Evolutionary conservation across 2,888 invertebrate genomes (phyloP).

Genomic region (Sabatieria punctata): DNA sequence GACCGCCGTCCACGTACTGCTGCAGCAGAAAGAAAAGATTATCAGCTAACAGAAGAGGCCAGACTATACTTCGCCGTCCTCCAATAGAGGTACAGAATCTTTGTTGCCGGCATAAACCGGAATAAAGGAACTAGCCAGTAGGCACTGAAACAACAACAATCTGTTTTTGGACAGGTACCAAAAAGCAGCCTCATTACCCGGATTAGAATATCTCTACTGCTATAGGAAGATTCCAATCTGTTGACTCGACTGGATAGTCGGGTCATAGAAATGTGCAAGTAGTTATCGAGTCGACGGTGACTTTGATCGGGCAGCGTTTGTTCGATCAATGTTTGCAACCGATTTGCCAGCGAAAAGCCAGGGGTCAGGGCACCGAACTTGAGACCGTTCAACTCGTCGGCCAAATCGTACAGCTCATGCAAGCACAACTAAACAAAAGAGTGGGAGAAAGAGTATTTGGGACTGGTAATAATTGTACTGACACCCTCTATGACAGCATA

Average conservation of each 20-base stretch:
- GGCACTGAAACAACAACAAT: slow-evolving; percentile 20
- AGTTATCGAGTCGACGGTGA: slow-evolving; percentile 7
- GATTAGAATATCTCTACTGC: slow-evolving; percentile 15
- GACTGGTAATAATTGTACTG: not conserved
- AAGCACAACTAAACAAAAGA: slow-evolving; percentile 14
- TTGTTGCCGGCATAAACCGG: slow-evolving; percentile 75
- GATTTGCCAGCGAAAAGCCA: slow-evolving; percentile 21
- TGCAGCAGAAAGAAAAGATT: slow-evolving; percentile 18
- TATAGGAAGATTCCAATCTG: slow-evolving; percentile 16
- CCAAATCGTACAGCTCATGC: slow-evolving; percentile 20
- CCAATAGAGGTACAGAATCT: slow-evolving; percentile 52
- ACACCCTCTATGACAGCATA: not conserved
- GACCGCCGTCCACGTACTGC: slow-evolving; percentile 80
- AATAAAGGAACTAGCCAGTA: slow-evolving; percentile 57
- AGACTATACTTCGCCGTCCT: slow-evolving; percentile 33
- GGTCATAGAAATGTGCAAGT: slow-evolving; percentile 19
- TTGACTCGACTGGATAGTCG: no score
- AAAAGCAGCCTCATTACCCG: not conserved
- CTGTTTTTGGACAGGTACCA: not conserved
- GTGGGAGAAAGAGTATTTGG: not conserved
- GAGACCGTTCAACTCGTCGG: slow-evolving; percentile 21
- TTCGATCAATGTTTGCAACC: slow-evolving; percentile 11
- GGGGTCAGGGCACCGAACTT: slow-evolving; percentile 26
- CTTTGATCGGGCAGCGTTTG: not conserved
- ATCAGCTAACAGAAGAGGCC: not conserved